A percentile compares a stretch with the other conserved stretches of the same genome.
These are phyloP conservation scores for Orthosia gothica DNA, from an alignment of 2,888 invertebrate species.

Conservation along the genomic window DNA sequence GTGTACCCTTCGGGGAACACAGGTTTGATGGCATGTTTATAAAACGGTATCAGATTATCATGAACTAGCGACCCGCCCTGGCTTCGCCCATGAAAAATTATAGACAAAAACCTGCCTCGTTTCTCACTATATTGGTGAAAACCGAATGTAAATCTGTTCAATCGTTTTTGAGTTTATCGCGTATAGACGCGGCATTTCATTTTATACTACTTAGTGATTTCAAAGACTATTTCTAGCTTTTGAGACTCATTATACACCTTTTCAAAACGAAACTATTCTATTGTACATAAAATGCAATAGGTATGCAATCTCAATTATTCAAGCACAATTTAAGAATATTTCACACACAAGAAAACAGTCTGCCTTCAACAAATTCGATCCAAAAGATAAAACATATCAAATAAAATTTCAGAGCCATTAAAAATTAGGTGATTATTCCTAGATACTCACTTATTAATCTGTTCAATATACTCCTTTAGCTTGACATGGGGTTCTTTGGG, in stretches of 20 bases:
- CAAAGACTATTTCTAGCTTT: background rate
- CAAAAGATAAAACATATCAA: background rate
- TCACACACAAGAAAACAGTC: background rate
- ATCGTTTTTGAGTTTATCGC: too few relatives aligned
- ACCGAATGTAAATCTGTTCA: too few relatives aligned
- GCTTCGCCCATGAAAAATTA: too few relatives aligned
- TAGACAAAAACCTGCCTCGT: too few relatives aligned
- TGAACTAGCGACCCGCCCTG: too few relatives aligned
- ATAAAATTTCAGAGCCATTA: slow-evolving; percentile 1
- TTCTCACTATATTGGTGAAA: too few relatives aligned
- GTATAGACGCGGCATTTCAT: too few relatives aligned
- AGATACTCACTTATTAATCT: slow-evolving; percentile 78
- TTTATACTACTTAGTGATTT: too few relatives aligned
- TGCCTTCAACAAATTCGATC: background rate
- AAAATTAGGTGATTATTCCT: slow-evolving; percentile 4
- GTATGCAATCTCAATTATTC: background rate
- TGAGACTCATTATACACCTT: background rate
- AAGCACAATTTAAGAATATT: background rate
- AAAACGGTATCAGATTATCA: background rate
- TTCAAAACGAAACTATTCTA: background rate
- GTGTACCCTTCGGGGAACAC: too few relatives aligned
- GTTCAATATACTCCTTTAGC: slow-evolving; percentile 92
- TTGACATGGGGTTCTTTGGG: slow-evolving; percentile 89
- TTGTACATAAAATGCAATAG: background rate
- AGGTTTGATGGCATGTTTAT: too few relatives aligned